Percentiles rank a stretch among this genome's conserved stretches.
These are phyloP conservation scores for Cremastinae sp. DNA, from an alignment of 2,888 invertebrate species.

Conservation along the genomic window DNA sequence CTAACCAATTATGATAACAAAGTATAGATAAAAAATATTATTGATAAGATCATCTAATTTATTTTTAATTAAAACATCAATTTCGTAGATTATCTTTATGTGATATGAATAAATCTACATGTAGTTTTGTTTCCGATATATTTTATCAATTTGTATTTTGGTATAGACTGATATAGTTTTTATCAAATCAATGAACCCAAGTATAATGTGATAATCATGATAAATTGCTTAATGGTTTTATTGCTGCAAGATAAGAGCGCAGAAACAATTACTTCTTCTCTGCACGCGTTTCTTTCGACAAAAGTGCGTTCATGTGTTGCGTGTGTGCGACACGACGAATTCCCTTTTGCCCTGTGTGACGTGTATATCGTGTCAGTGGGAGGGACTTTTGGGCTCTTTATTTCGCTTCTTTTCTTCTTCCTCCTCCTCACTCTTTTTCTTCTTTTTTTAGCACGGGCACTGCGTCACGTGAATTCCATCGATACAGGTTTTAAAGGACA, in stretches of 20 bases:
- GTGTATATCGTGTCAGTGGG: constrained; percentile 9
- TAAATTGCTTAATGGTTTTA: too few relatives aligned
- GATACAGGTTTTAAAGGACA: constrained; percentile 64
- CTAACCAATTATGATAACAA: too few relatives aligned
- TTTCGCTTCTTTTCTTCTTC: constrained; percentile 20
- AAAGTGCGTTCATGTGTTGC: not conserved
- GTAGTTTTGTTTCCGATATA: too few relatives aligned
- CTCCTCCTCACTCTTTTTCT: not conserved
- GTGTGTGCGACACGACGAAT: not conserved
- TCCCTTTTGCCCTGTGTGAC: constrained; percentile 39
- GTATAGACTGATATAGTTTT: too few relatives aligned
- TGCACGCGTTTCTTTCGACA: not conserved
- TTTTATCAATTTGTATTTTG: too few relatives aligned
- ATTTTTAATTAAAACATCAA: too few relatives aligned
- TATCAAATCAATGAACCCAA: too few relatives aligned
- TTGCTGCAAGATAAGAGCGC: not conserved
- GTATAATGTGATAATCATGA: too few relatives aligned
- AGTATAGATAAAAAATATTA: too few relatives aligned
- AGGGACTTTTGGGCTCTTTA: constrained; percentile 8
- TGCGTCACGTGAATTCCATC: constrained; percentile 60
- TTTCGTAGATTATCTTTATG: too few relatives aligned
- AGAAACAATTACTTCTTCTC: not conserved
- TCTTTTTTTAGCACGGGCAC: constrained; percentile 9
- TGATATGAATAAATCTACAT: too few relatives aligned
- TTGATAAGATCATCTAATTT: too few relatives aligned